Evolutionary conservation across 1,140 invertebrate genomes (phyloP), one percentile per base, ranked within the genome.

Genomic region (Neodiprion lecontei): DNA sequence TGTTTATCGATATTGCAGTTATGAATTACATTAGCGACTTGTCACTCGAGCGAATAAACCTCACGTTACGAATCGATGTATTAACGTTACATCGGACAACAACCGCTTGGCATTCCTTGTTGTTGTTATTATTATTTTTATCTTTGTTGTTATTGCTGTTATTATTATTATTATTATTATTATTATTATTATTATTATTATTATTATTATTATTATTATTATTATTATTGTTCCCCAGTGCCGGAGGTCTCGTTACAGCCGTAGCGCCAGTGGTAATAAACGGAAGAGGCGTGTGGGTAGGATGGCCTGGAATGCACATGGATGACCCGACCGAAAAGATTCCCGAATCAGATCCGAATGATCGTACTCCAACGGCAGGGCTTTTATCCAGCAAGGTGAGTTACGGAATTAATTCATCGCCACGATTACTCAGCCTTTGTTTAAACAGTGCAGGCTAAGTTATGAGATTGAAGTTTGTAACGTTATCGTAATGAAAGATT

Each of bases 231-330:
- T 65, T 80, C 84, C 87, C 10, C 81, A 96, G 95, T 85, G 96
- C 95, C 81, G 96, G 96, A 73, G 96, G 96, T 75, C 88, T 97
- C 72, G 96, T 97, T 12, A 97, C 96, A 7, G 96, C 96, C 5
- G 95, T 97, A 14, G 96, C 95, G 65, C 95, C 96, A 0, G 95
- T 97, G 9, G 95, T 97, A 1, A 94, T 96, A 74, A 92, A 93
- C 78, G 92, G 94, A 74, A 92, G 92, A 80, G 96, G 96, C 40
- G 90, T 96, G 23, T 97, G 96, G 96, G 95, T 97, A 69, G 96
- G 96, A 76, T 97, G 96, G 96, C 94, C 96, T 0, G 96, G 96
- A 5, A 92, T 96, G 74, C 94, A 96, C 82, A 88, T 94, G 76
- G 91, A 94, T 68, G 91, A 96, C 82, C 91, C 91, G 1, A 89